Evolutionary conservation across 2,888 invertebrate species (phyloP), one percentile per base, ranked within the genome.

Genomic region (Ceramica pisi): DNA sequence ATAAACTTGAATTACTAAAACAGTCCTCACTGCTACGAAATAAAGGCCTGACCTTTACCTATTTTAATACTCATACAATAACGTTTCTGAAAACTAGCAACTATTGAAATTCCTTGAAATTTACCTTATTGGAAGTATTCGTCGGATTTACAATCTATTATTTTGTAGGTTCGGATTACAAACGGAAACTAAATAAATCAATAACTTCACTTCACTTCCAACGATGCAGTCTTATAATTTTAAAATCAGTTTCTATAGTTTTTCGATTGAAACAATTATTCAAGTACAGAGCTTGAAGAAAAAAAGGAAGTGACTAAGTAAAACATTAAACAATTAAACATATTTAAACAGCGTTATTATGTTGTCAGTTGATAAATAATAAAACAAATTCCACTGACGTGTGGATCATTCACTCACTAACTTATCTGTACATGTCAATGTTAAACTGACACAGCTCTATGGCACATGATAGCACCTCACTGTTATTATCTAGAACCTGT

Each of bases 41-140:
- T 31, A 55, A 19, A 38, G 31, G 38, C 14, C 26, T 46, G 35
- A 46, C 19, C 35, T 31, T 67, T 5, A 31, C 23, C 35, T 14
- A n/a, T 12, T 12, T 12, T 38, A 50, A 48, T 19, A 51, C 31
- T 38, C n/a, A 1, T 50, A 38, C 41, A 59, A 48, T 8, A 44
- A 23, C 2, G 26, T 31, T 23, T 53, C 10, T n/a, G 8, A 16
- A 44, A 67, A 35, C 10, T 10, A 10, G 41, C 35, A 48, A 31
- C 6, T 31, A 31, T 31, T 4, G 26, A 26, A 31, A 23, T 70
- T 14, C 8, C 26, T 23, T 56, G 7, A 61, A 53, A 26, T 38
- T 61, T 73, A 73, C 71, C 53, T 62, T 35, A 35, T n/a, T n/a
- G 1, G 1, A 16, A 19, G 19, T 41, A 26, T 16, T 44, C 14